These are phyloP conservation scores for Tachina lurida DNA, from an alignment of 2,888 invertebrate genomes.

Conservation along the genomic window DNA sequence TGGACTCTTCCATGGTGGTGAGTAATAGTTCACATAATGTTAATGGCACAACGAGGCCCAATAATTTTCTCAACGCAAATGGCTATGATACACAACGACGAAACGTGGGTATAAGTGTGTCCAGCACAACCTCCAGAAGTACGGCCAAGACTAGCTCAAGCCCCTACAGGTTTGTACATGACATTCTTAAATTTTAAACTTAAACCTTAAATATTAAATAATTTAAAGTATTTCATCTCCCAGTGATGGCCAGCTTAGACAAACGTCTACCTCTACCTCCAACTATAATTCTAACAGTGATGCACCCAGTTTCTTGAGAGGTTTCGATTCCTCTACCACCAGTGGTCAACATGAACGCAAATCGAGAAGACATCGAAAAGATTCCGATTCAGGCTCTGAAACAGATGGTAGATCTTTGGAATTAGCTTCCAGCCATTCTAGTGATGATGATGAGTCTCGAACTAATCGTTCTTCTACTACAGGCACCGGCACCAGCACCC, in stretches of 20 bases:
- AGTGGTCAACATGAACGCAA: constrained; percentile 78
- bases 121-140: constrained; percentile 96
- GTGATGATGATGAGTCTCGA: constrained; percentile 91
- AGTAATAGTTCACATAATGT: constrained; percentile 91
- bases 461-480: constrained; percentile 81
- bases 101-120: constrained; percentile 96
- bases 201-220: constrained; percentile 34
- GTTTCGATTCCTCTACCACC: constrained; percentile 82
- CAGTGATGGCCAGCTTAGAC: constrained; percentile 92
- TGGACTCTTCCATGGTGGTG: constrained; percentile 89
- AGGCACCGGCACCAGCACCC: constrained; percentile 75
- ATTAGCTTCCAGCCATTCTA: constrained; percentile 97
- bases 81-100: constrained; percentile 86
- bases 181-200: too few species aligned
- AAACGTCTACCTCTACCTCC: constrained; percentile 93
- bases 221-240: constrained; percentile 64
- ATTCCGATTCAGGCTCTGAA: constrained; percentile 92
- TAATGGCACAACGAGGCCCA: constrained; percentile 83
- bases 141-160: constrained; percentile 97
- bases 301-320: constrained; percentile 88
- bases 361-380: constrained; percentile 84
- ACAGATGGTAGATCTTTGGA: constrained; percentile 92
- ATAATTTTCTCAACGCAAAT: constrained; percentile 80
- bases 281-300: constrained; percentile 93
- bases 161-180: constrained; percentile 88